Conservation (phyloP, 2,797 vertebrate species). For the Hippocampus kuda region DNA sequence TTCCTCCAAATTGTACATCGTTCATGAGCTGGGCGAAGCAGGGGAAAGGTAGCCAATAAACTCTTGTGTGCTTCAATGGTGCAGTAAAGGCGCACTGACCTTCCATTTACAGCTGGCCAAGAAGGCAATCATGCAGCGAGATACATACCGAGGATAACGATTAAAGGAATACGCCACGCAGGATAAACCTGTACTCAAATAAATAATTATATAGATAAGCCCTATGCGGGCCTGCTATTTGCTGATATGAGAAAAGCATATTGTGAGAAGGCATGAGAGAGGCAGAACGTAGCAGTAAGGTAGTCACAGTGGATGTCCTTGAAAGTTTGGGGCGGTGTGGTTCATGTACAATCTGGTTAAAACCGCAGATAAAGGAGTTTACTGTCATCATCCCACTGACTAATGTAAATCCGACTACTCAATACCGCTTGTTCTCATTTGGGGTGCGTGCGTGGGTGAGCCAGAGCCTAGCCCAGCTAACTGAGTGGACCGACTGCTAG, state of each 20-base stretch:
- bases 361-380: too few relatives aligned
- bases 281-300: too few relatives aligned
- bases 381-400: too few relatives aligned
- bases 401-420: too few relatives aligned
- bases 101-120: conserved; percentile 12
- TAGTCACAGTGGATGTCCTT: too few relatives aligned
- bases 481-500: too few relatives aligned
- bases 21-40: conserved; percentile 41
- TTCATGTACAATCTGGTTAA: too few relatives aligned
- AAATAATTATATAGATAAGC: conserved; percentile 23
- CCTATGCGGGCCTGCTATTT: conserved; percentile 24
- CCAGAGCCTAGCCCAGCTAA: too few relatives aligned
- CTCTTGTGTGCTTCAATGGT: conserved; percentile 6
- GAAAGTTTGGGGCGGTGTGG: too few relatives aligned
- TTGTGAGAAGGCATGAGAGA: conserved; percentile 17
- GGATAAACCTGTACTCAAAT: conserved; percentile 39
- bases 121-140: conserved; percentile 11
- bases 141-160: conserved; percentile 32
- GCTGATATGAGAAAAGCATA: conserved; percentile 38
- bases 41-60: conserved; percentile 38
- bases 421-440: too few relatives aligned
- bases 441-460: too few relatives aligned
- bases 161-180: conserved; percentile 23
- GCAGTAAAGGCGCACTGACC: conserved; percentile 24
- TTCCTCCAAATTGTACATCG: conserved; percentile 37